Conservation (phyloP, 2,888 invertebrate genomes). For the Scrobipalpa costella region DNA sequence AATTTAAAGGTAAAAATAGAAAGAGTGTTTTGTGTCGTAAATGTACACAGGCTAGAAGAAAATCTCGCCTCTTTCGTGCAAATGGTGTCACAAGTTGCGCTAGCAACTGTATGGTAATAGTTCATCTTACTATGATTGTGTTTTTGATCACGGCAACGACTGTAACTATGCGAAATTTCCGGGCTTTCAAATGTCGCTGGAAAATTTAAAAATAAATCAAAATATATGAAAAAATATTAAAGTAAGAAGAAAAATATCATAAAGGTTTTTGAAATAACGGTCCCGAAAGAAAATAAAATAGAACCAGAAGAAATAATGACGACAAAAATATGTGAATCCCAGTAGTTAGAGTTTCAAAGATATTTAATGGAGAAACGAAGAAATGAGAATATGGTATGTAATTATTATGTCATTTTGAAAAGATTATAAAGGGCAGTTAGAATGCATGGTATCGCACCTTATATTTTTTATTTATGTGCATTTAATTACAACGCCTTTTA, state of each 20-base stretch:
- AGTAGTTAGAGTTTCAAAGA: background rate
- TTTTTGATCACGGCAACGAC: slow-evolving; percentile 23
- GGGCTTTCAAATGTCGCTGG: background rate
- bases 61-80: slow-evolving; percentile 18
- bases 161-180: background rate
- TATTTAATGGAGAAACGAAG: background rate
- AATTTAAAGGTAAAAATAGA: background rate
- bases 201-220: background rate
- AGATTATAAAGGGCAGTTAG: background rate
- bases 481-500: too few relatives aligned
- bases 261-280: too few relatives aligned
- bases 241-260: too few relatives aligned
- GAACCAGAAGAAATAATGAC: too few relatives aligned
- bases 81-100: slow-evolving; percentile 22
- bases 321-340: background rate
- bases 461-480: too few relatives aligned
- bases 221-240: background rate
- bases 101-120: background rate
- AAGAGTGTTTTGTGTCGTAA: slow-evolving; percentile 7
- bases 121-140: slow-evolving; percentile 1
- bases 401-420: background rate
- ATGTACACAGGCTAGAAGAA: slow-evolving; percentile 18
- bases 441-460: too few relatives aligned
- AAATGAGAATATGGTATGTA: background rate
- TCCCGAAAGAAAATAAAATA: too few relatives aligned